Base-by-base conservation (phyloP, 2,113 vertebrate genomes). In the Oriolus oriolus region DNA sequence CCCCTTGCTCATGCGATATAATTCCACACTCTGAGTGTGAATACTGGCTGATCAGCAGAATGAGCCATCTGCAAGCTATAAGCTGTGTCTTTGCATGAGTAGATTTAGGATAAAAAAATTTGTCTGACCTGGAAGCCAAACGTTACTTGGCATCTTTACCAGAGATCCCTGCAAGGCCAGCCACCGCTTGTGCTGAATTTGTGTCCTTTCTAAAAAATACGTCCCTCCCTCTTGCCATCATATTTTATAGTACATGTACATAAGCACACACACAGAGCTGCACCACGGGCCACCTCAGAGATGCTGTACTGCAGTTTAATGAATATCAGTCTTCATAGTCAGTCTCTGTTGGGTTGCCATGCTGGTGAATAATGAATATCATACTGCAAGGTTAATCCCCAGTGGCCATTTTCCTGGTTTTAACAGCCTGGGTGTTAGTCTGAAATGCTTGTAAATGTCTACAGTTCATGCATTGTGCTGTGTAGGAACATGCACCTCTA, bases 41-140 rank as follows among this genome's bases (percentile, higher is more conserved):
- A 96, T 95, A 97, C 96, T 96, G 96, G 96, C 97, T 97, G 95
- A 93, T 97, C 97, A 97, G 97, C 97, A 97, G 95, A 97, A 97
- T 90, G 93, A 96, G 92, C 96, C 97, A 97, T 97, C 97, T 97
- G 96, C 93, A 97, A 95, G 95, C 94, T 97, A 96, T 96, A 97
- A 97, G 97, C 93, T 95, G 37, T 95, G 94, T 96, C 78, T 97
- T 96, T 97, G 96, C 96, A 97, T 97, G 95, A 95, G 89, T 96
- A 97, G 95, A 97, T 97, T 97, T 97, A 94, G 92, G 94, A 94
- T 96, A 10, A 57, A 90, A 95, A 94, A 93, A 93, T 60, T 33
- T 44, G 77, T 91, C 95, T 97, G 96, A 97, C 96, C 97, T 96
- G 93, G 85, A 96, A 97, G 94, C 95, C 97, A 97, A 96, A 95